Base-by-base conservation (phyloP, 1,140 invertebrate genomes). In the Plectrocnemia conspersa region DNA sequence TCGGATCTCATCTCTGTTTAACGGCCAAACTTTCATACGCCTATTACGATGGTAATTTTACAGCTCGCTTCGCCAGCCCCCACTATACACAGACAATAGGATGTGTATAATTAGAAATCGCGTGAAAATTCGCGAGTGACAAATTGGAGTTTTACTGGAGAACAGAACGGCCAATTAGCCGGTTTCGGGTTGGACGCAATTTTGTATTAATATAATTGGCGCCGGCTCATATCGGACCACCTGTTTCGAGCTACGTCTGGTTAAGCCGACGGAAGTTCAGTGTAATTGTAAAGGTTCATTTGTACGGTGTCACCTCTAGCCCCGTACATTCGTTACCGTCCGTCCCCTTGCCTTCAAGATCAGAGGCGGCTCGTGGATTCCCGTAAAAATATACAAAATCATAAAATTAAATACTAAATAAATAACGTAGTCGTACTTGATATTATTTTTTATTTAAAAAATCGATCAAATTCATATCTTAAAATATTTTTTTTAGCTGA, bases 221-320 rank as follows among this genome's bases (percentile, higher is more conserved):
- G 3, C 49, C 24, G 7, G 49, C 41, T 52, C 41, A 33, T 29
- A 41, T 52, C 40, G 22, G 35, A 19, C 7, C n/a, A 29, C 6
- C 50, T 32, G 50, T 36, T 45, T 46, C 41, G 32, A 36, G 52
- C 38, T 46, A 42, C 38, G 50, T 15, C 41, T 21, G 44, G 54
- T 49, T 41, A 41, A 25, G 52, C 35, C 21, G 52, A 27, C n/a
- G 42, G 23, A 16, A 13, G 22, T 52, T 41, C 41, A 54, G 58
- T 61, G 52, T 52, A 55, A 54, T 54, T 56, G 58, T 56, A 56
- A 54, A 61, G 58, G 53, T 61, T 61, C 58, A 61, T 61, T 61
- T 61, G 58, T 61, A 61, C 24, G 45, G 54, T 61, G 58, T 61
- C 58, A 61, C 58, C 58, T 61, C 54, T 56, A 56, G 54, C 49